Evolutionary conservation across 2,113 vertebrate genomes (phyloP), one percentile per base, ranked within the genome.

Genomic region (Oreocharis arfaki): DNA sequence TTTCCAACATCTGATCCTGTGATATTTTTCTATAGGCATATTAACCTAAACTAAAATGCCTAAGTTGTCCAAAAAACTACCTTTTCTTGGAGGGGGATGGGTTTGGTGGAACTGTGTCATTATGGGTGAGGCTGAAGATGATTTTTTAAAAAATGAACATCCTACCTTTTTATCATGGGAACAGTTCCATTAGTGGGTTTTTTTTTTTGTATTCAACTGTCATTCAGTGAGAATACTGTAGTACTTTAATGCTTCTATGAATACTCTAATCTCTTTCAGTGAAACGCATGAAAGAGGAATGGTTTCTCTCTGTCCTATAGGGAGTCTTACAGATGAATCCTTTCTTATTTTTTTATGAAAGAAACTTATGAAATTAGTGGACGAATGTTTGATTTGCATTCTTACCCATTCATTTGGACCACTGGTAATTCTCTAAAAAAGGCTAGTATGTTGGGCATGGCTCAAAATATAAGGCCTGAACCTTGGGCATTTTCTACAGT

Each of bases 111-210:
- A 59, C 14, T 71, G 12, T 75, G 35, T 76, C 18, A 27, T 59
- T 24, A 68, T 32, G 17, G 13, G 4, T 79, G 11, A 71, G 33
- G 16, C 23, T 55, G 16, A n/a, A 49, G 14, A 32, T 64, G 21
- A 24, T 24, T 1, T 68, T 68, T 64, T 26, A 5, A 30, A 30
- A 59, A 73, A 28, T n/a, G 2, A n/a, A 17, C 10, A 19, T 93
- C 24, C 19, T 65, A 24, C 3, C 23, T 17, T 84, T 89, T 84
- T 87, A 41, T 89, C 1, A 1, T 35, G 37, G 7, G n/a, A 65
- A 27, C 32, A 41, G 28, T 56, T 95, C 32, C 2, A 4, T 67
- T 65, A 39, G 44, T n/a, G 22, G 0, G 1, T 1, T 3, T 35
- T 28, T 33, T 37, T 84, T 65, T 15, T 82, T 7, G 7, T 32